phyloP scores from a whole-genome alignment of 1,140 invertebrate genomes.

The Saccostrea glomerata region DNA sequence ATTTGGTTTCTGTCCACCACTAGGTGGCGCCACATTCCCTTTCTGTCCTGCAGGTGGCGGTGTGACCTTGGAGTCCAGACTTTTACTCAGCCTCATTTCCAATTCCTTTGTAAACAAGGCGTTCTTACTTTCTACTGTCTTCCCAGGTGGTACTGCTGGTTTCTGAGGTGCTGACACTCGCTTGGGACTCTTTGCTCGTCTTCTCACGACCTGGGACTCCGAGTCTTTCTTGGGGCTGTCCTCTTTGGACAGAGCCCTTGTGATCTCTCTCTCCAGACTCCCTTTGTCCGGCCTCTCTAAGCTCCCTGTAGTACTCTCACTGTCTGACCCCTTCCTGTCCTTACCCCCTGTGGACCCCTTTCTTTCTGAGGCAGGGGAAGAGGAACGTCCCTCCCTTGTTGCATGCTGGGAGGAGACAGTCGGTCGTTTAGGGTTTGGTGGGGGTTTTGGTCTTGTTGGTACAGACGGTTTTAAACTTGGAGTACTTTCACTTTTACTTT shows the following conservation, averaged over 20 bases:
- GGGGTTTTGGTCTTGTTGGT: conserved; percentile 57
- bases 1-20: conserved; percentile 31
- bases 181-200: conserved; percentile 71
- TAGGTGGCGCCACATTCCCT: background rate
- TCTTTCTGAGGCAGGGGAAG: conserved; percentile 5
- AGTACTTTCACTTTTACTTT: conserved; percentile 28
- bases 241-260: conserved; percentile 19
- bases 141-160: conserved; percentile 48
- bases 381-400: background rate
- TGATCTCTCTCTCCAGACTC: conserved; percentile 7
- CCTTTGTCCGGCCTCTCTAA: conserved; percentile 46
- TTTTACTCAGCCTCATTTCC: conserved; percentile 64
- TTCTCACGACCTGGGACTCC: conserved; percentile 52
- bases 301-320: conserved; percentile 6
- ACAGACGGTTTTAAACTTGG: conserved; percentile 58
- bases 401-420: conserved; percentile 39
- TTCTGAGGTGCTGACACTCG: conserved; percentile 59
- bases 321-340: background rate
- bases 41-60: conserved; percentile 7
- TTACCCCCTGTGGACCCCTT: conserved; percentile 37
- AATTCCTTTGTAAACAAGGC: conserved; percentile 69
- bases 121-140: conserved; percentile 55
- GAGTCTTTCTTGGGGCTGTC: conserved; percentile 39
- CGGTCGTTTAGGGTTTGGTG: conserved; percentile 51
- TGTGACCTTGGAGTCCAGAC: conserved; percentile 47